Evolutionary conservation across 1,140 invertebrate species (phyloP), one percentile per base, ranked within the genome.

Genomic region (Panulirus ornatus): DNA sequence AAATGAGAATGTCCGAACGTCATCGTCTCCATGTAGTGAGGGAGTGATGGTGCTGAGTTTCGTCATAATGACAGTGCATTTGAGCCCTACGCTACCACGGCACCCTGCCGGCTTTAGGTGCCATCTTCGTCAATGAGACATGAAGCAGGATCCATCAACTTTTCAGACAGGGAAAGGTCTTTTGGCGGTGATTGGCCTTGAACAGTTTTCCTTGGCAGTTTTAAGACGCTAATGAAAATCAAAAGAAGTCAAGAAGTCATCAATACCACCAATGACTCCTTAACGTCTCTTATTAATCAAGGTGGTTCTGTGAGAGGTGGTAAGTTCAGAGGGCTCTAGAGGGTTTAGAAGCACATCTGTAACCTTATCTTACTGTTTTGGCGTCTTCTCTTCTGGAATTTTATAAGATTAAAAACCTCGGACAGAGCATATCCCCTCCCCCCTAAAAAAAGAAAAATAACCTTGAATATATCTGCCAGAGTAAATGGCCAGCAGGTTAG

Each of bases 221-320:
- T 88, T 89, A 70, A 78, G 75, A 79, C 85, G 38, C 73, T 51
- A 36, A 44, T 54, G 51, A 78, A 76, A 88, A 78, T 38, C 70
- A 54, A 88, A 88, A 70, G 85, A 78, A 51, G n/a, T n/a, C n/a
- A n/a, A n/a, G n/a, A n/a, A n/a, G 85, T 79, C 85, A 88, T 88
- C 79, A 88, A 75, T 54, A 54, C 42, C 47, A 75, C 51, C 75
- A 88, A 88, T 51, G 58, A 75, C 44, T 40, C 51, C 27, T 30
- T 86, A 44, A 86, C n/a, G n/a, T n/a, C n/a, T n/a, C n/a, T n/a
- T n/a, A n/a, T n/a, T n/a, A n/a, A n/a, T 86, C 44, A 78, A 71
- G 22, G 16, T 86, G 84, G 54, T 11, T 70, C 30, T 76, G 71
- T 36, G 47, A 30, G 58, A 8, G 58, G 30, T 66, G 58, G n/a